These are phyloP conservation scores for Danaus plexippus DNA, from an alignment of 1,140 invertebrate genomes.

Conservation along the genomic window DNA sequence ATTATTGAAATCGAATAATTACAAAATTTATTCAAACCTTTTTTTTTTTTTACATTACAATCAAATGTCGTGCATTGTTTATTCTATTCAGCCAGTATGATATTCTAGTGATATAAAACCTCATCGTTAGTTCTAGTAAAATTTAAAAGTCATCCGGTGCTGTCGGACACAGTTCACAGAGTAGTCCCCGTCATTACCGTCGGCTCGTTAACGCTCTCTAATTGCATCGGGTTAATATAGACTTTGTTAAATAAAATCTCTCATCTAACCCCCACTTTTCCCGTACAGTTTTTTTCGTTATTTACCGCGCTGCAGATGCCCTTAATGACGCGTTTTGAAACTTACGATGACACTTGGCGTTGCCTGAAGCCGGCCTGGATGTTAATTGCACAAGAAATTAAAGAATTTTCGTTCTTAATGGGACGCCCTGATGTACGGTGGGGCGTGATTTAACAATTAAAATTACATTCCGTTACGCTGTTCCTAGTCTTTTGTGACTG, in stretches of 20 bases:
- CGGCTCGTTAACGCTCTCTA: conserved; percentile 69
- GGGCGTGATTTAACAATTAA: conserved; percentile 28
- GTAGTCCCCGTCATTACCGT: conserved; percentile 62
- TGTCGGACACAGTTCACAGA: conserved; percentile 29
- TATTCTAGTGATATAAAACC: too few species aligned
- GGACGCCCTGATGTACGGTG: conserved; percentile 41
- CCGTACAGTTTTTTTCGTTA: conserved; percentile 58
- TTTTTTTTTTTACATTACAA: too few species aligned
- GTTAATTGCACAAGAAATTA: conserved; percentile 67
- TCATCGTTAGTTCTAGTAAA: too few species aligned
- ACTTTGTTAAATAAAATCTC: conserved; percentile 72
- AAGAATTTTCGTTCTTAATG: conserved; percentile 65
- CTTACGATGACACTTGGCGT: conserved; percentile 70
- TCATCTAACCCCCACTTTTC: conserved; percentile 40
- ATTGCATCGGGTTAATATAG: conserved; percentile 71
- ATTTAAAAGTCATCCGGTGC: conserved; percentile 21
- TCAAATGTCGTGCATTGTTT: too few species aligned
- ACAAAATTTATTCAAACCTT: too few species aligned
- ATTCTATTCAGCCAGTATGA: too few species aligned
- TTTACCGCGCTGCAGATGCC: conserved; percentile 68
- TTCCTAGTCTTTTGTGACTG: too few species aligned
- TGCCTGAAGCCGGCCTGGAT: conserved; percentile 40
- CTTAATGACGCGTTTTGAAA: conserved; percentile 69
- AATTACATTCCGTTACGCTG: too few species aligned
- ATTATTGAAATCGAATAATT: too few species aligned